Base-by-base conservation (phyloP, 1,140 invertebrate species). In the Anastrepha obliqua region DNA sequence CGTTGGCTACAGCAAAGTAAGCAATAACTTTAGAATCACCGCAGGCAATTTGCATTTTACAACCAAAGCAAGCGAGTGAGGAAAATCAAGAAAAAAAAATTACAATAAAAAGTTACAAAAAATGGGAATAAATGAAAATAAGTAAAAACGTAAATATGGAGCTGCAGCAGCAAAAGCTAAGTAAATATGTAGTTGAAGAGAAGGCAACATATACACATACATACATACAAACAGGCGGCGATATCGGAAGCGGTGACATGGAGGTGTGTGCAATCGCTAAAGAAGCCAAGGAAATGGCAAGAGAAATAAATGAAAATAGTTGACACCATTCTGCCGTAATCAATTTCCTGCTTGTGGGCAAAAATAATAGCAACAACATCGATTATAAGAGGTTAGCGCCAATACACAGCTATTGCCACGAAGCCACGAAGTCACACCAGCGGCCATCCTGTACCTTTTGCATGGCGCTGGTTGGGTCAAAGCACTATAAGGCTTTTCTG, bases 41-140 rank as follows among this genome's bases (percentile, higher is more conserved):
- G 60, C 85, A 86, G 62, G 85, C 85, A 86, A 86, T 86, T 86
- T 86, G 60, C 85, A 86, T 86, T 86, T 86, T 86, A 86, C 60
- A 64, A 64, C 85, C 58, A 42, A 86, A 86, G 81, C 51, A 29
- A 60, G 85, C 85, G 15, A 64, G 9, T 11, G 51, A 81, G 55
- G 55, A 67, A 29, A 67, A 39, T 8, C n/a, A 9, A 67, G 11
- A 39, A 20, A 67, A 39, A 55, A 81, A 81, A 81, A 55, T 51
- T 29, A n/a, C 74, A 81, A 81, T 47, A 51, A 81, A 55, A 81
- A 81, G 47, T 17, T 81, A 1, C 42, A 9, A 58, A 81, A 74
- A 74, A 74, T 47, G 70, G 6, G 70, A 51, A 74, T 74, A 74
- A 81, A 81, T 81, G 44, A 55, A 55, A 81, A 55, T 81, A 55